Evolutionary conservation across 2,113 vertebrate genomes (phyloP), one percentile per base, ranked within the genome.

Genomic region (Anthoscopus minutus): DNA sequence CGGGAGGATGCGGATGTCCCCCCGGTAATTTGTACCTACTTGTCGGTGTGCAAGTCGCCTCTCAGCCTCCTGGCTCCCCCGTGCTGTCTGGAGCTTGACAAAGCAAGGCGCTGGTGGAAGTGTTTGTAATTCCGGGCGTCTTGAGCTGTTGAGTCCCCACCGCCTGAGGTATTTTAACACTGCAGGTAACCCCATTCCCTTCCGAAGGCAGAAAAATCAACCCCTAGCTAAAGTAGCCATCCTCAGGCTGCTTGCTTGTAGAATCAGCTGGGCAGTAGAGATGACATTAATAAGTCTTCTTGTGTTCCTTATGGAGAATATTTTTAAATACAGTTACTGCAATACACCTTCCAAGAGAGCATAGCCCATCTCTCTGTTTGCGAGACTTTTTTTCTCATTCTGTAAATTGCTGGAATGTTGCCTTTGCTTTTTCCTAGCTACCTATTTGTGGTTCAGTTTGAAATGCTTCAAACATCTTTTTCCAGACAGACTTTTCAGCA

Each of bases 161-260:
- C 3, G 0, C 6, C 0, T 4, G 1, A n/a, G n/a, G n/a, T n/a
- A 4, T n/a, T 69, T 13, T 42, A 8, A 42, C 13, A 0, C 6
- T 14, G 5, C 13, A 11, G 28, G 3, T 31, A 45, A 44, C 15
- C 33, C 31, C 13, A 3, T 42, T 42, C 24, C 48, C 54, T 61
- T 48, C 19, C 8, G 4, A 31, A 57, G 45, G 30, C 44, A 23
- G 35, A 57, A 62, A 8, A 67, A 35, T 11, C 67, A 16, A 4
- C 3, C 14, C 17, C 53, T 13, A 4, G 4, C 20, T 20, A 40
- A n/a, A 18, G 37, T 10, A 21, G 10, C 64, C 31, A 2, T 5
- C 45, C 37, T 60, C 48, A 6, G 10, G 12, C 10, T 37, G 27
- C 18, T 38, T 42, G 53, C 57, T 64, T 35, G 42, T 33, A 1